phyloP scores from a whole-genome alignment of 2,888 invertebrate species.

The Mythimna lalbum region DNA sequence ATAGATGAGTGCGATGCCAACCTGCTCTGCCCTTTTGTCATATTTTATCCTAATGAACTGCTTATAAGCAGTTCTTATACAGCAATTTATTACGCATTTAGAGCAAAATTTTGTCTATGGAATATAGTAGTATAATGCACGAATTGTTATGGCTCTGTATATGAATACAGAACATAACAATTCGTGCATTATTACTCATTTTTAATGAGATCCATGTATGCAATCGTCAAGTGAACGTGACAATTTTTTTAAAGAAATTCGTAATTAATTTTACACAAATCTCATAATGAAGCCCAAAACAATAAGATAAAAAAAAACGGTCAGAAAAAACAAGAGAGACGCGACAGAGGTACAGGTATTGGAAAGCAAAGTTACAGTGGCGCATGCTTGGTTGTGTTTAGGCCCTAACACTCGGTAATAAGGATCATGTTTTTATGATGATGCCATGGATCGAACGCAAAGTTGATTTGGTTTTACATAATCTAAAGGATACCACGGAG shows the following conservation, averaged over 20 bases:
- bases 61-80: conserved; percentile 48
- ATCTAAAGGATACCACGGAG: conserved; percentile 84
- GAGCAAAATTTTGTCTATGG: neutral
- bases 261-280: conserved; percentile 70
- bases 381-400: conserved; percentile 31
- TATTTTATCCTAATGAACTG: conserved; percentile 64
- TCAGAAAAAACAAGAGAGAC: conserved; percentile 69
- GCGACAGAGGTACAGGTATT: conserved; percentile 63
- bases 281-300: conserved; percentile 65
- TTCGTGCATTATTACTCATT: conserved; percentile 9
- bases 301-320: conserved; percentile 69
- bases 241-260: conserved; percentile 60
- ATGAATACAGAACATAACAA: neutral
- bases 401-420: conserved; percentile 59
- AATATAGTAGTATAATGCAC: neutral
- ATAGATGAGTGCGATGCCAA: conserved; percentile 64
- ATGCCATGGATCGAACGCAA: conserved; percentile 63
- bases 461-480: conserved; percentile 75
- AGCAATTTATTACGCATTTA: conserved; percentile 11
- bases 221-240: conserved; percentile 55
- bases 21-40: conserved; percentile 53
- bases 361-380: conserved; percentile 55
- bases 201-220: conserved; percentile 38
- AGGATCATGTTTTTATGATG: conserved; percentile 62
- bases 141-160: too few species aligned